Conservation (phyloP, 37 sponge, comb jelly and placozoan genomes). For the Theonella swinhoei region DNA sequence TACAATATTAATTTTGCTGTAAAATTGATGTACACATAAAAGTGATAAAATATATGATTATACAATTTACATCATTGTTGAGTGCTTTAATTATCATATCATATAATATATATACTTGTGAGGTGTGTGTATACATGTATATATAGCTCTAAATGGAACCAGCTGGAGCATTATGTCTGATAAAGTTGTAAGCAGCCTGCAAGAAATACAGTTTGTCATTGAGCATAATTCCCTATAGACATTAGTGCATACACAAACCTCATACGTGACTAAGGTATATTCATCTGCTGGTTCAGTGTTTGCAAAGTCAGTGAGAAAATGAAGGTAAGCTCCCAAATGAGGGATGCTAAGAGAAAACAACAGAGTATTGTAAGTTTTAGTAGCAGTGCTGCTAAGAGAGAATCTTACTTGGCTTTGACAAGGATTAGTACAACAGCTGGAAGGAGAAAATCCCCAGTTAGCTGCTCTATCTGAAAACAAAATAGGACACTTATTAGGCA, state of each 20-base stretch:
- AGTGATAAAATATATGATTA: not conserved
- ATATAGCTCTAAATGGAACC: not conserved
- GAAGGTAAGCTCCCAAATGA: conserved; percentile 68
- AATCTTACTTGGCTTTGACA: conserved; percentile 57
- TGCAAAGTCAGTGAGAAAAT: conserved; percentile 77
- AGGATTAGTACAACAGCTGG: conserved; percentile 65
- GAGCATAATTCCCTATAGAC: no score
- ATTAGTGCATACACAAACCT: no score
- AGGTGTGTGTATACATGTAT: no score
- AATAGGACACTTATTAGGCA: not conserved
- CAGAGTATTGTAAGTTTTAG: not conserved
- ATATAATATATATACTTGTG: no score
- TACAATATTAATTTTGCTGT: not conserved
- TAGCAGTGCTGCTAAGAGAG: not conserved
- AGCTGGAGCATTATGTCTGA: conserved; percentile 28
- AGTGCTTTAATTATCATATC: not conserved
- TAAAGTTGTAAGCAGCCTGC: conserved; percentile 69
- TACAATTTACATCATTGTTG: not conserved
- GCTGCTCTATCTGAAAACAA: conserved; percentile 47
- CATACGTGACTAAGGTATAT: conserved; percentile 66
- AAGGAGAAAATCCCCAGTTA: conserved; percentile 56
- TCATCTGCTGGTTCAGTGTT: conserved; percentile 55
- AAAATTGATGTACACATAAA: not conserved
- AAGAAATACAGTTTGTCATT: conserved; percentile 5
- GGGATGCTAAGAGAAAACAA: conserved; percentile 34